Percentiles rank a stretch among this genome's conserved stretches.
These are phyloP conservation scores for Gracilinanus agilis DNA, from an alignment of 2,113 vertebrate genomes.

Conservation along the genomic window DNA sequence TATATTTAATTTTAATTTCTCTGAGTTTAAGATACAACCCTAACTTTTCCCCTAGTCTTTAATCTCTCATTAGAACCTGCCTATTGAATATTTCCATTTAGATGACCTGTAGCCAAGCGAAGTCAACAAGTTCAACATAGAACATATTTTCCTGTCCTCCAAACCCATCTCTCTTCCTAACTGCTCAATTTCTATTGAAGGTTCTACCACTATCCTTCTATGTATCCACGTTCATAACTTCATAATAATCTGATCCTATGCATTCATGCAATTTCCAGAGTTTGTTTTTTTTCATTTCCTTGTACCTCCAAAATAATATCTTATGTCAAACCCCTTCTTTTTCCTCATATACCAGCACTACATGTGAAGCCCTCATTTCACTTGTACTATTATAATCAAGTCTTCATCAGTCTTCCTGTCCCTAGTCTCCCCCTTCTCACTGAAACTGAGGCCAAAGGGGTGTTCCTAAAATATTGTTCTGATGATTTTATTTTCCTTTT, in stretches of 20 bases:
- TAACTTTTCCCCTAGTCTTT: too few relatives aligned
- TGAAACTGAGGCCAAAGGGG: neutral
- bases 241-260: neutral
- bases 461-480: neutral
- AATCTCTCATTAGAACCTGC: too few relatives aligned
- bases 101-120: neutral
- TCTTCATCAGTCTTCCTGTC: neutral
- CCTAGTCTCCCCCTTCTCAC: neutral
- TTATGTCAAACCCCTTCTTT: neutral
- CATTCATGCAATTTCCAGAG: neutral
- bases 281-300: neutral
- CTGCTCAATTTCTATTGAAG: neutral
- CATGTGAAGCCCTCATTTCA: neutral
- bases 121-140: neutral
- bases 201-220: neutral
- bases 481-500: neutral
- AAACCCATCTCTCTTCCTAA: neutral
- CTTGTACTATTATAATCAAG: neutral
- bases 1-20: too few relatives aligned
- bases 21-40: too few relatives aligned
- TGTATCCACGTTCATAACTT: neutral
- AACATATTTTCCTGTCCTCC: neutral
- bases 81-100: neutral
- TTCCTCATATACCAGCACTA: neutral
- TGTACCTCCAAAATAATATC: neutral